Evolutionary conservation across 2,113 vertebrate genomes (phyloP), one percentile per base, ranked within the genome.

Genomic region (Pterocles orientalis): DNA sequence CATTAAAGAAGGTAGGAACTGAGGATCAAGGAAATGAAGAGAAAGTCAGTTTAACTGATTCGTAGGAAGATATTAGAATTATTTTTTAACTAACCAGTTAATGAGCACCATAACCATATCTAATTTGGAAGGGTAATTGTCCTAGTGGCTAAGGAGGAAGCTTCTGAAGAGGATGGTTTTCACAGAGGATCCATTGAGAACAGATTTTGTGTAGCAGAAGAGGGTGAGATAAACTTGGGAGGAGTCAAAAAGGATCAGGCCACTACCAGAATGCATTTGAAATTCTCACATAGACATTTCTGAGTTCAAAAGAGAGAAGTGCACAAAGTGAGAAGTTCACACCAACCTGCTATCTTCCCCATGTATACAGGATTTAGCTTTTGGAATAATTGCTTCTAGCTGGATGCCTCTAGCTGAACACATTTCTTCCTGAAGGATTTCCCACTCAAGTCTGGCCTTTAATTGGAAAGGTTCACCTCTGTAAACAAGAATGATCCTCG

Each of bases 11-110:
- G 56, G 80, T 51, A 58, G 60, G 82, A 78, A 54, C 41, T 47
- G 64, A 78, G 43, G 29, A 82, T 82, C 70, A 85, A 41, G 75
- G 33, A 86, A 92, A 68, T 23, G 20, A 86, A 92, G 73, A 70
- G 39, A 81, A 95, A 85, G 79, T 71, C 57, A 89, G 39, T 66
- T 91, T 91, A 84, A 89, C 26, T 91, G 77, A 79, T 89, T 64
- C 39, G 65, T 5, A 61, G 69, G 76, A 94, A 88, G 54, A 80
- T 86, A 82, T 7, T 11, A 45, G 62, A 82, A 62, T 58, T 36
- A 15, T 57, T 65, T 88, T 87, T 91, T 53, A 85, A 53, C 45
- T 36, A 81, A 48, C 33, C 33, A 85, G 4, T 7, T 89, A 86
- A 41, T 75, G 56, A 89, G 61, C 57, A 79, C 2, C 2, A 31